Evolutionary conservation across 2,888 invertebrate genomes (phyloP), one percentile per base, ranked within the genome.

Genomic region (Caenorhabditis afra): DNA sequence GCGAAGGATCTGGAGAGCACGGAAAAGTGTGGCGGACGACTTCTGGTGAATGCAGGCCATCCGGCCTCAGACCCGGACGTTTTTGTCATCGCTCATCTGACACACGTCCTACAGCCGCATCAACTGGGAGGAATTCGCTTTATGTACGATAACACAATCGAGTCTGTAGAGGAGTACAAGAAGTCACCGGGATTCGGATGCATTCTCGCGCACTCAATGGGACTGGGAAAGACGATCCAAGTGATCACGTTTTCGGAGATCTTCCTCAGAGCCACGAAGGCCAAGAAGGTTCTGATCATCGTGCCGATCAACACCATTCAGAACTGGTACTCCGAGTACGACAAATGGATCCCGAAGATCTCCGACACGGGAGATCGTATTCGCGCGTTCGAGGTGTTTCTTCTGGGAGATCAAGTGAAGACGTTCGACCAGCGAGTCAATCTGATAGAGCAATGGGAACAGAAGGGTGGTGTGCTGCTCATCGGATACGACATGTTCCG

Each of bases 291-390:
- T 0, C 92, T 99, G 45, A 95, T 96, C 90, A 97, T 99, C 83
- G 97, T 98, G 93, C 99, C 99, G 10, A 97, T 99, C 76, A 99
- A 99, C 91, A 98, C 98, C 0, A 92, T 99, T 80, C 97, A 98
- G 91, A 98, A 98, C 92, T 98, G 97, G 98, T 75, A 79, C 52
- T 92, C 95, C 87, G 99, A 99, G 91, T 99, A 96, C 91, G 96
- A 98, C 90, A 95, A 95, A 94, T 99, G 98, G 97, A 92, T 96
- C 70, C 98, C 98, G 0, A 77, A 52, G 70, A 79, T 64, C 45
- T 70, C 77, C 35, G 75, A 74, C 8, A 55, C 41, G 11, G 79
- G 79, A 1, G 83, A 82, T 47, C 20, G 22, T 3, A 67, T 85
- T 5, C 92, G 98, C 49, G 94, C 94, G 84, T 98, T 97, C 90